A percentile compares a stretch with the other conserved stretches of the same genome.
Conservation (phyloP, 2,113 vertebrate species). For the Podarcis cretensis region DNA sequence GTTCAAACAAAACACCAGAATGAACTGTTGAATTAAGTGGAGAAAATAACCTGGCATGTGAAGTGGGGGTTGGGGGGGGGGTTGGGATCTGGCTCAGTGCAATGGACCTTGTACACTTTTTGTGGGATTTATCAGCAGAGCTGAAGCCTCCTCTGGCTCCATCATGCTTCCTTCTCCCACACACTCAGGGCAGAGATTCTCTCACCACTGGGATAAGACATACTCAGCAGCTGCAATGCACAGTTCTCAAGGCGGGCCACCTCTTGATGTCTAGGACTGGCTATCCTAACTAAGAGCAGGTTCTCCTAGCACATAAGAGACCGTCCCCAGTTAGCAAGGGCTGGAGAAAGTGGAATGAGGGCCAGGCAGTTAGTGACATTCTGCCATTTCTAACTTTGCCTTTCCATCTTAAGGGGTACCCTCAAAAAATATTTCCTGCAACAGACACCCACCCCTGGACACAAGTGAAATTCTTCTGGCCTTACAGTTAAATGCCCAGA, state of each 20-base stretch:
- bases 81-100: not conserved
- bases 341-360: not conserved
- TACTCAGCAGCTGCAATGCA: no score
- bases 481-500: not conserved
- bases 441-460: not conserved
- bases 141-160: not conserved
- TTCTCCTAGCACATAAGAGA: not conserved
- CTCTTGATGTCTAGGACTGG: not conserved
- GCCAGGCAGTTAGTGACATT: not conserved
- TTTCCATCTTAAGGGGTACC: not conserved
- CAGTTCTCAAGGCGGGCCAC: not conserved
- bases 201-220: not conserved
- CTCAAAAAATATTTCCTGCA: not conserved
- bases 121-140: not conserved
- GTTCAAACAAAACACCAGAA: conserved; percentile 16
- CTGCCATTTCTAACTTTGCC: not conserved
- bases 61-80: no score
- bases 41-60: not conserved
- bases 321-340: not conserved
- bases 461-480: not conserved
- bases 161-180: not conserved
- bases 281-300: not conserved
- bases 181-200: not conserved
- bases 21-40: conserved; percentile 1
- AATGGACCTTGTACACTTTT: not conserved